Base-by-base conservation (phyloP, 2,888 invertebrate genomes). In the Caenorhabditis plicata region DNA sequence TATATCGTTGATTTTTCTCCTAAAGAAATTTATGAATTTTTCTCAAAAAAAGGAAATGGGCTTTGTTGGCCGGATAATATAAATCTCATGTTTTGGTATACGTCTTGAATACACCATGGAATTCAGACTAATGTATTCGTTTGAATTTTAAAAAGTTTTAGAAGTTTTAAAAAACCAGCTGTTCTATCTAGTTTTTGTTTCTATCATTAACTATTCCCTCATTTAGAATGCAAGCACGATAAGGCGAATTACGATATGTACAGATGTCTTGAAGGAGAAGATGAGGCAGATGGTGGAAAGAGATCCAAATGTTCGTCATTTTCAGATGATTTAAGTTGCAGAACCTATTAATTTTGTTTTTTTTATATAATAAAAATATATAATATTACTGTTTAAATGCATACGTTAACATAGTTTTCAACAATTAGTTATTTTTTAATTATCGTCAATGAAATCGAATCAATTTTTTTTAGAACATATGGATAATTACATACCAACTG, bases 261-360 rank as follows among this genome's bases (percentile, higher is more conserved):
- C 19, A 19, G 46, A 19, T 45, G 54, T 43, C 40, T 60, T 0
- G 60, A 60, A 38, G 42, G 54, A 1, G 54, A 50, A 20, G 46
- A 31, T 11, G 60, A 60, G 4, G 44, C 41, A n/a, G 60, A 54
- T 35, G 46, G 49, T 8, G 15, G n/a, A 20, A 38, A 48, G 3
- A 40, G 33, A 46, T 50, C 60, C n/a, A 23, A 22, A 7, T 32
- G 42, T 40, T 53, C 60, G 5, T 60, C 60, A 1, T 53, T 40
- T 47, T 54, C 53, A 3, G 53, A 53, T 42, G 54, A 54, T 47
- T 31, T 60, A 19, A 60, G 60, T 35, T 54, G 60, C 26, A 31
- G 53, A 38, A 54, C 60, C 17, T 60, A 54, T 54, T 60, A 26
- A 54, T 46, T 29, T 32, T 19, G 13, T 27, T 46, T 9, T 8